Conservation (phyloP, 92 coral and sea anemone genomes). For the Epizoanthus stellaris region DNA sequence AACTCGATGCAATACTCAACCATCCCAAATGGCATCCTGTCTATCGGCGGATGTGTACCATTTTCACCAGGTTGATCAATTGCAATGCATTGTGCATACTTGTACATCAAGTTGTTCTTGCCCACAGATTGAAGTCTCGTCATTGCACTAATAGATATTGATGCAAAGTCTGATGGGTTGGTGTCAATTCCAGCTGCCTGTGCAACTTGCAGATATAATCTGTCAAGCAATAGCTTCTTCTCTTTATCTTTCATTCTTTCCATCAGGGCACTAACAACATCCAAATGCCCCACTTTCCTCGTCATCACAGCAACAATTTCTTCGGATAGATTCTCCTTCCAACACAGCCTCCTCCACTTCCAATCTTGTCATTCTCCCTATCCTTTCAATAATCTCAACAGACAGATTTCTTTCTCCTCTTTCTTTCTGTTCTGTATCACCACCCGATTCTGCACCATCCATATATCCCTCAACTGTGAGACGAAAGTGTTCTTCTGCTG, state of each 20-base stretch:
- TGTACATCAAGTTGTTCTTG: constrained; percentile 66
- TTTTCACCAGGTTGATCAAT: constrained; percentile 27
- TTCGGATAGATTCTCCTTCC: not conserved
- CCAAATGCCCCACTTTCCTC: not conserved
- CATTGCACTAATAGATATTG: constrained; percentile 50
- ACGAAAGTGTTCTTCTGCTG: constrained; percentile 6
- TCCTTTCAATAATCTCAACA: not conserved
- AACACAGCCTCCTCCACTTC: constrained; percentile 9
- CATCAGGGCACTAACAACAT: not conserved
- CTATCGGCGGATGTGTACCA: constrained; percentile 38
- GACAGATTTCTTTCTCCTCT: not conserved
- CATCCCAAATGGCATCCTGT: constrained; percentile 81
- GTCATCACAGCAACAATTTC: not conserved
- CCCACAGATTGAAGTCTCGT: constrained; percentile 40
- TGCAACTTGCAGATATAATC: not conserved
- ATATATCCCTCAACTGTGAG: constrained; percentile 3
- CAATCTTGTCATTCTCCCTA: not conserved
- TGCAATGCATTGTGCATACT: constrained; percentile 62
- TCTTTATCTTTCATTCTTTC: not conserved
- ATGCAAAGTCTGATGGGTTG: constrained; percentile 54
- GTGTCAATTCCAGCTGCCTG: constrained; percentile 31
- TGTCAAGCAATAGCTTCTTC: not conserved
- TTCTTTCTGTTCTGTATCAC: not conserved
- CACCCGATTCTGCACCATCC: not conserved
- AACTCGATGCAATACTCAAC: constrained; percentile 76